A percentile compares a stretch with the other conserved stretches of the same genome.
phyloP scores from a whole-genome alignment of 2,797 vertebrate species.

The Enteromius trimaculatus region DNA sequence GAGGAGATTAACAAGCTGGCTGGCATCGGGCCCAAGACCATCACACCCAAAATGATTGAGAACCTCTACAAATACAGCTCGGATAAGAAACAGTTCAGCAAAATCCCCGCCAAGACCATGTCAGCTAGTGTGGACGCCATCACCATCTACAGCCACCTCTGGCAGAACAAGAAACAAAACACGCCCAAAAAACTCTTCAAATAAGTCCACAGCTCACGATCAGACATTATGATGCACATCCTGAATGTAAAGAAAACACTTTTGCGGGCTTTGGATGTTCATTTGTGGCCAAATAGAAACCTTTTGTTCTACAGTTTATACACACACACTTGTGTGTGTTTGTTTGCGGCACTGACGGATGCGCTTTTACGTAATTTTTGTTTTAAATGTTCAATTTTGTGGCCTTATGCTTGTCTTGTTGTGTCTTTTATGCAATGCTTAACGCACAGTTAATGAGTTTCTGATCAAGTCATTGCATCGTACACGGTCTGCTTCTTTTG shows the following conservation, averaged over 20 bases:
- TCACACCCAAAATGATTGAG: constrained; percentile 95
- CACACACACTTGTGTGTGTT: constrained; percentile 58
- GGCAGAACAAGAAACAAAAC: constrained; percentile 94
- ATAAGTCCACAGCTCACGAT: constrained; percentile 37
- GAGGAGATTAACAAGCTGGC: constrained; percentile 92
- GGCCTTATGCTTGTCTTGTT: constrained; percentile 88
- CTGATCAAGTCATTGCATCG: constrained; percentile 62
- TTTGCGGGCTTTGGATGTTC: constrained; percentile 65
- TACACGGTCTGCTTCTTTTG: constrained; percentile 53
- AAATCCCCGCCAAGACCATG: constrained; percentile 97
- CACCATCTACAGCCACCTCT: constrained; percentile 94
- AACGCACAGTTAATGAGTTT: constrained; percentile 54
- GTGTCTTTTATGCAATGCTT: constrained; percentile 73
- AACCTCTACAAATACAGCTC: constrained; percentile 98
- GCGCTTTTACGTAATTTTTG: constrained; percentile 68
- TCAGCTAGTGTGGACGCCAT: constrained; percentile 97
- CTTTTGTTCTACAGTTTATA: constrained; percentile 8
- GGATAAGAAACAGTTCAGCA: constrained; percentile 96
- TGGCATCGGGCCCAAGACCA: constrained; percentile 91
- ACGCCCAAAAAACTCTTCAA: constrained; percentile 88
- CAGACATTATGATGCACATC: constrained; percentile 77
- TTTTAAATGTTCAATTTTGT: constrained; percentile 77
- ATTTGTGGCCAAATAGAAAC: constrained; percentile 57
- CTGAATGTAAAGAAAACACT: constrained; percentile 84
- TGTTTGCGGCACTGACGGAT: constrained; percentile 54